Evolutionary conservation across 2,113 vertebrate genomes (phyloP).

Genomic region (Dendrocopos noguchii): DNA sequence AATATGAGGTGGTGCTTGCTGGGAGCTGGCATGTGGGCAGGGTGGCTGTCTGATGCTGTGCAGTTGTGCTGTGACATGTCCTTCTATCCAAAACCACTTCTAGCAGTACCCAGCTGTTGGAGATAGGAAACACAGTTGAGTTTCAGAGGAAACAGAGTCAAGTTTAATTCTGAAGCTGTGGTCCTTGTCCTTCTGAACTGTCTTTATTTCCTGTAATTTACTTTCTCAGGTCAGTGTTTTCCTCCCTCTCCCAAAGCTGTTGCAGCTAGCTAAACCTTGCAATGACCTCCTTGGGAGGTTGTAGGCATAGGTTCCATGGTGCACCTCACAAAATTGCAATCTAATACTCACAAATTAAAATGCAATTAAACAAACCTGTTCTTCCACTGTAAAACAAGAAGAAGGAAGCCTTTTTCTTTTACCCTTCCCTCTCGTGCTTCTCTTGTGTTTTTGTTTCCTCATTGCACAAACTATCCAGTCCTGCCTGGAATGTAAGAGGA

Average conservation of each 20-base stretch:
- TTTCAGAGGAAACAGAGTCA: background rate
- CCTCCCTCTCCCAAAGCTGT: background rate
- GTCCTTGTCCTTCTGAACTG: accelerated
- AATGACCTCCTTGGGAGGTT: background rate
- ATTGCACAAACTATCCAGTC: background rate
- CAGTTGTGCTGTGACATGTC: background rate
- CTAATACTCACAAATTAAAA: background rate
- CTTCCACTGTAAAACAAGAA: background rate
- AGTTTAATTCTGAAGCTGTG: background rate
- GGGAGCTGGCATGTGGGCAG: background rate
- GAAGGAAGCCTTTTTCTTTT: background rate
- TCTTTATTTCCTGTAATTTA: background rate
- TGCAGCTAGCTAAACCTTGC: background rate
- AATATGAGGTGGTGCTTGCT: background rate
- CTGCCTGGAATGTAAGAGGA: background rate
- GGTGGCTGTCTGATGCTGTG: background rate
- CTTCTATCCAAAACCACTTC: background rate
- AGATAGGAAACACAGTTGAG: background rate
- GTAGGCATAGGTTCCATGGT: background rate
- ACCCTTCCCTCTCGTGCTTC: background rate
- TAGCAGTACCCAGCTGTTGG: background rate
- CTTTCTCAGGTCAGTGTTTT: background rate
- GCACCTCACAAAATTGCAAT: background rate
- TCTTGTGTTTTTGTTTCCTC: background rate
- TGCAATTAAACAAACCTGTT: constrained; percentile 41